Evolutionary conservation across 2,113 vertebrate genomes (phyloP), one percentile per base, ranked within the genome.

Genomic region (Gopherus evgoodei): DNA sequence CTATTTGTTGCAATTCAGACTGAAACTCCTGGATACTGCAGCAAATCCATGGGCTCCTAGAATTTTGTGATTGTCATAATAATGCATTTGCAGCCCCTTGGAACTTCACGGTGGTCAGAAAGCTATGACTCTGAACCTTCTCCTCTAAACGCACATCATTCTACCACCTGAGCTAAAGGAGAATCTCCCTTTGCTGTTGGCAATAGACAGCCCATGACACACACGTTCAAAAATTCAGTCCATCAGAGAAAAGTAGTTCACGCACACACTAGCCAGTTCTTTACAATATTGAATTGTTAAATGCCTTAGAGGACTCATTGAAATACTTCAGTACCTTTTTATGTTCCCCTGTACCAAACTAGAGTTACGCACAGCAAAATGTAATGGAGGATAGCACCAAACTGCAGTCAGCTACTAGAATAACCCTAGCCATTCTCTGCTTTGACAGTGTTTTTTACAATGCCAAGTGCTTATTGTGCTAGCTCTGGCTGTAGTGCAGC

Each of bases 1-100:
- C 21, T 31, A 10, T 44, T 29, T 1, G 0, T 0, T 2, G 1
- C 21, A 62, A 83, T 44, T 35, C 4, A 35, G n/a, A 83, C 93
- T 72, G 59, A 79, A 49, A 80, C 62, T 90, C 87, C 86, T 31
- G 38, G 21, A 1, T 0, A 0, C 31, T 49, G 84, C 79, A n/a
- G 21, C 52, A 27, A 86, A 1, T 8, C 25, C 84, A 8, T 5
- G 6, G 59, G 6, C 59, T 17, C 14, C 59, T 65, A 65, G 31
- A 65, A 13, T 24, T 92, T 65, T 57, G 92, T 65, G 82, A 2
- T 17, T 5, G 42, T 35, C 13, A 1, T 1, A 42, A 91, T 65
- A 65, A 65, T 17, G 59, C 31, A 65, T 65, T 65, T 65, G 31
- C 7, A 31, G 13, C 14, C 14, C 31, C 31, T 65, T 65, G 59